A percentile compares a stretch with the other conserved stretches of the same genome.
Conservation (phyloP, 2,888 invertebrate genomes). For the Ornithoptera priamus region DNA sequence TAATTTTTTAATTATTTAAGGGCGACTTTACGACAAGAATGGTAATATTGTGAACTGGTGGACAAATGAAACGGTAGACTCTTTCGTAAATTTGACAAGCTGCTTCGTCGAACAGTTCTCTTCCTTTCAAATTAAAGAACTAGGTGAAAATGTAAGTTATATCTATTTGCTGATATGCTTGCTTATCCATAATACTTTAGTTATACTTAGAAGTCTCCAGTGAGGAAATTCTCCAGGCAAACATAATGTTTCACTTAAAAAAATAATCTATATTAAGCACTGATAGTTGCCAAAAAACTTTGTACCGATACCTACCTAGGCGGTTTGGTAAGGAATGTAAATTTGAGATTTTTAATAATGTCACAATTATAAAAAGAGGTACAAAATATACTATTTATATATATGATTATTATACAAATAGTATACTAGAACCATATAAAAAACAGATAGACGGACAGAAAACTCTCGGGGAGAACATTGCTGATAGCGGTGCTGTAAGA, state of each 20-base stretch:
- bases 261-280: too few species aligned
- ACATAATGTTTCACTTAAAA: too few species aligned
- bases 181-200: too few species aligned
- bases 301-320: too few species aligned
- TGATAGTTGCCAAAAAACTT: too few species aligned
- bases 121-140: conserved; percentile 82
- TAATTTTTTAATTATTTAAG: conserved; percentile 54
- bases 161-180: neutral
- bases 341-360: too few species aligned
- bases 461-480: conserved; percentile 90
- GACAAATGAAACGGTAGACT: conserved; percentile 87
- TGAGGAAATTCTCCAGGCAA: too few species aligned
- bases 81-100: conserved; percentile 87
- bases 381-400: too few species aligned
- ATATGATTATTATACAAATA: neutral
- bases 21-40: conserved; percentile 90
- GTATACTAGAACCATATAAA: conserved; percentile 63
- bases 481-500: conserved; percentile 90
- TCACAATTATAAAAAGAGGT: too few species aligned
- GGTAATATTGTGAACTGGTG: conserved; percentile 96
- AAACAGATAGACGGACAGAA: conserved; percentile 85
- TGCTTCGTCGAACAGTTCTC: conserved; percentile 94
- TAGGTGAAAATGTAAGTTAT: conserved; percentile 78
- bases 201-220: too few species aligned
- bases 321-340: too few species aligned